phyloP scores from a whole-genome alignment of 2,888 invertebrate species.

The Sphecodes monilicornis region DNA sequence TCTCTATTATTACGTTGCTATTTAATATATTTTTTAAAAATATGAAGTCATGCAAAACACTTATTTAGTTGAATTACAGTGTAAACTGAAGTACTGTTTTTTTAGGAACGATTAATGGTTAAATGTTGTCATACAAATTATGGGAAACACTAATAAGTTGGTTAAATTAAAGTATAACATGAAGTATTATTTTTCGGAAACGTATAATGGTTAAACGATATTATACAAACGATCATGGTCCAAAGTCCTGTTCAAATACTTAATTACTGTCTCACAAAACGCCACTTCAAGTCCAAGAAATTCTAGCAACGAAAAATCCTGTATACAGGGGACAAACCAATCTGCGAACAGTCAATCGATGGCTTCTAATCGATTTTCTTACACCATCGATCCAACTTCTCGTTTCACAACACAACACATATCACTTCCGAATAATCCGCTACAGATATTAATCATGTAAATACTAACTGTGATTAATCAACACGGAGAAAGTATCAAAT shows the following conservation, averaged over 20 bases:
- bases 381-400: not conserved
- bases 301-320: not conserved
- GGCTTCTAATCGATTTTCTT: not conserved
- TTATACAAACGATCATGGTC: not conserved
- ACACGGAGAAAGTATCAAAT: not conserved
- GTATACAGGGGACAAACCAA: not conserved
- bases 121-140: not conserved
- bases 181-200: too few relatives aligned
- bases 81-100: too few relatives aligned
- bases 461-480: not conserved
- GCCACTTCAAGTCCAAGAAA: not conserved
- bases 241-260: not conserved
- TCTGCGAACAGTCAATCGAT: not conserved
- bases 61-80: too few relatives aligned
- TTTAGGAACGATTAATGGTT: not conserved
- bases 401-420: constrained; percentile 40
- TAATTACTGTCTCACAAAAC: not conserved
- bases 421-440: not conserved
- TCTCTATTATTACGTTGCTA: too few relatives aligned
- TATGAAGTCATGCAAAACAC: too few relatives aligned
- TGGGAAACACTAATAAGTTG: not conserved
- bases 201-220: not conserved
- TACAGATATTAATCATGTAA: not conserved
- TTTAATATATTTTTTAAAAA: too few relatives aligned
- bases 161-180: too few relatives aligned